phyloP scores from a whole-genome alignment of 2,113 vertebrate genomes.

The Henicopernis longicauda region DNA sequence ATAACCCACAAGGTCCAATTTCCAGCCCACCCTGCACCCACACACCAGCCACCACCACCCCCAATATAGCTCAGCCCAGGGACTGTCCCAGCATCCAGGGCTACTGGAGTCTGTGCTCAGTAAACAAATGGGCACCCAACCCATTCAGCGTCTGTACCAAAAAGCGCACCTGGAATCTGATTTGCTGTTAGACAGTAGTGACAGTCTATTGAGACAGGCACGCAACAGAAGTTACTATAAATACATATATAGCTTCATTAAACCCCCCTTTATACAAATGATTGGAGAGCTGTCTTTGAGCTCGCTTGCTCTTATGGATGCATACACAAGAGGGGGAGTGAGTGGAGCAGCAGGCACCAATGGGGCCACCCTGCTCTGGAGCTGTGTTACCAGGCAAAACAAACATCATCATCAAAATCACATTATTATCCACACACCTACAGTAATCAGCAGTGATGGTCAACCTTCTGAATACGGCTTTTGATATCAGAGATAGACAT shows the following conservation, averaged over 20 bases:
- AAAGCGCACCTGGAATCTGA: neutral
- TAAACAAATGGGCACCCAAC: neutral
- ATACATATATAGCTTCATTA: neutral
- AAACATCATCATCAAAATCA: neutral
- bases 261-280: neutral
- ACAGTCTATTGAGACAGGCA: neutral
- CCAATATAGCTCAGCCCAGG: neutral
- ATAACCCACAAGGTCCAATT: neutral
- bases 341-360: neutral
- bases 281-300: neutral
- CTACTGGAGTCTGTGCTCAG: neutral
- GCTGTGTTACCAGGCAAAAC: neutral
- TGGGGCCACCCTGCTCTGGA: neutral
- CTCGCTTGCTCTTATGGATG: fast-evolving
- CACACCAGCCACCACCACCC: neutral
- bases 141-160: neutral
- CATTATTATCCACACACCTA: neutral
- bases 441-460: neutral
- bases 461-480: neutral
- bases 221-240: neutral
- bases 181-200: neutral
- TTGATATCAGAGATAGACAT: neutral
- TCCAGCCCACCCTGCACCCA: neutral
- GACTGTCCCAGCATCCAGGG: neutral
- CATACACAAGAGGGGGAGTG: neutral